Base-by-base conservation (phyloP, 2,888 invertebrate genomes). In the Amblyteles armatorius region DNA sequence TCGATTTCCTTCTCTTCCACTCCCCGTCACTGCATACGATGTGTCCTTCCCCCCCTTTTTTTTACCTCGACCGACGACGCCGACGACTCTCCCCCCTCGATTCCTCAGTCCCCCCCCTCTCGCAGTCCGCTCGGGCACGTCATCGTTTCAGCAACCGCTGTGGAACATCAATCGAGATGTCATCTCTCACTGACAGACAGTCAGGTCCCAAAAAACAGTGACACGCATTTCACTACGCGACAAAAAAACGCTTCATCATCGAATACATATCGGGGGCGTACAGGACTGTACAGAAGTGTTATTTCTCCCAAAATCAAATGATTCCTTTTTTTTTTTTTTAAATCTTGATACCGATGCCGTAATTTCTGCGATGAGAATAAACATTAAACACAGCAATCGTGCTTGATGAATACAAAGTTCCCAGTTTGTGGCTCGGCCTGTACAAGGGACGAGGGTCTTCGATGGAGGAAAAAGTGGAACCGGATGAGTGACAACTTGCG, bases 1-100 rank as follows among this genome's bases (percentile, higher is more conserved):
- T 67, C 80, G 71, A 68, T 72, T 57, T 57, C 57, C 67, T 55
- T 81, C 73, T 76, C 68, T 81, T 36, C 67, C 63, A 73, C 63
- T 76, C 65, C 65, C 71, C 78, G 63, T 83, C 73, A 72, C 50
- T 67, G 76, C 60, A 67, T 79, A 77, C 77, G 22, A 80, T 77
- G 68, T 79, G 79, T 91, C 90, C 88, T 88, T 88, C 88, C 86
- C 88, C 88, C 88, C 85, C 57, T 60, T 63, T 68, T 80, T 69
- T 76, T 77, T 71, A 82, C 78, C 57, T 68, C 71, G 48, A 79
- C 74, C 72, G 3, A 33, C 52, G 44, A 71, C 55, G 48, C 55
- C 74, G 44, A 65, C 63, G 69, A 80, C 65, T 74, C 63, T 26
- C 13, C 7, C 7, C 44, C 67, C 26, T 33, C 60, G 50, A 57